A percentile compares a stretch with the other conserved stretches of the same genome.
These are phyloP conservation scores for Standfussiana lucernea DNA, from an alignment of 2,888 invertebrate genomes.

Conservation along the genomic window DNA sequence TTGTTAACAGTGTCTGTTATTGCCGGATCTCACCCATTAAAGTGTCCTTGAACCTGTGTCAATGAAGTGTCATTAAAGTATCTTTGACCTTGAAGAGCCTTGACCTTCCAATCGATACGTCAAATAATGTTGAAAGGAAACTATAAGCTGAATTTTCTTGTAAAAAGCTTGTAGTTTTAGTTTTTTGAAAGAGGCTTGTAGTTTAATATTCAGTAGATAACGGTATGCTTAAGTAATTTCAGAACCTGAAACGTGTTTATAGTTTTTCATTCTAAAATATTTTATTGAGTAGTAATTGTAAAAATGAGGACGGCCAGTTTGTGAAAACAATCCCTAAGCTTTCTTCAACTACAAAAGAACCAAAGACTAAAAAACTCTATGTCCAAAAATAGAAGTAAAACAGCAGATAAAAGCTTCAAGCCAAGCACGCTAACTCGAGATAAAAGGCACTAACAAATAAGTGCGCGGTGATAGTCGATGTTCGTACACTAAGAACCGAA, in stretches of 20 bases:
- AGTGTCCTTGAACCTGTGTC: constrained; percentile 15
- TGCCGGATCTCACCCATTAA: constrained; percentile 12
- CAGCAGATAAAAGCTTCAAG: constrained; percentile 22
- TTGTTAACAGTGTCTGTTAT: constrained; percentile 22
- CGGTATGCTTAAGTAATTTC: neutral
- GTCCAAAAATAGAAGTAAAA: constrained; percentile 7
- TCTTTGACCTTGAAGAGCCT: constrained; percentile 18
- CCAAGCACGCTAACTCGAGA: constrained; percentile 40
- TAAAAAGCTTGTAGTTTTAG: neutral
- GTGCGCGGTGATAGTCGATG: constrained; percentile 45
- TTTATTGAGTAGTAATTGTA: neutral
- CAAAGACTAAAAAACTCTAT: neutral
- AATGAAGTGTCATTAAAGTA: too few relatives aligned
- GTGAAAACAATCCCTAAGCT: neutral
- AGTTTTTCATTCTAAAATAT: neutral
- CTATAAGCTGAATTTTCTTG: neutral
- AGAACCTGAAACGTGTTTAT: neutral
- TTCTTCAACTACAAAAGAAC: neutral
- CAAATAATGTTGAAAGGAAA: neutral
- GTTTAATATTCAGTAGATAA: constrained; percentile 1
- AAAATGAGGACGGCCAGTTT: too few relatives aligned
- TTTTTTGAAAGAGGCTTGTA: neutral
- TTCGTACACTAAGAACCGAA: constrained; percentile 44
- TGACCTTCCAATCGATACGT: constrained; percentile 19
- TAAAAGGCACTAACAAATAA: constrained; percentile 54